phyloP scores from a whole-genome alignment of 2,113 vertebrate genomes.

The Heterotilapia buettikoferi region DNA sequence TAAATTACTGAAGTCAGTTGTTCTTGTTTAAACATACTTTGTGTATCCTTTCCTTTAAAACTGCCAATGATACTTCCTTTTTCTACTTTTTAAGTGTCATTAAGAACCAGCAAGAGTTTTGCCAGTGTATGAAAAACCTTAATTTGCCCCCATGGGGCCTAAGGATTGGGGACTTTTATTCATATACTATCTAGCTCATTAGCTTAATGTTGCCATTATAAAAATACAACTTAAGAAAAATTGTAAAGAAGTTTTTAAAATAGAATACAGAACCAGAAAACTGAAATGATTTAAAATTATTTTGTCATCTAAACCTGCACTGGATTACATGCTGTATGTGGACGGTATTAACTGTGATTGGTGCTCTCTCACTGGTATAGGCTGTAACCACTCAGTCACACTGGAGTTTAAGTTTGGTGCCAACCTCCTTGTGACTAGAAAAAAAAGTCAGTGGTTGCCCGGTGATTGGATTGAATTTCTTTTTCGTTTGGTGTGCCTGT shows the following conservation, averaged over 20 bases:
- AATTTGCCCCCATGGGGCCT: not conserved
- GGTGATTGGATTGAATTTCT: not conserved
- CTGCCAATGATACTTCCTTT: not conserved
- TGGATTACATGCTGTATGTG: not conserved
- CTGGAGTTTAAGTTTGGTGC: accelerated
- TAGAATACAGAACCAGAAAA: accelerated
- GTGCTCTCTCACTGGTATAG: not conserved
- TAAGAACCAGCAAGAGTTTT: not conserved
- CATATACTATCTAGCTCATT: not conserved
- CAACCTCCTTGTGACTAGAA: accelerated
- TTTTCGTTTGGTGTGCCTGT: not conserved
- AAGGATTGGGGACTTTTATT: not conserved
- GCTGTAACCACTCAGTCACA: not conserved
- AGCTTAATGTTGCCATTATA: accelerated
- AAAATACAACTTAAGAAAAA: not conserved
- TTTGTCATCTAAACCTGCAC: not conserved
- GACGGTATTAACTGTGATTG: not conserved
- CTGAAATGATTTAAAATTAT: not conserved
- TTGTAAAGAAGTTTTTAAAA: not conserved
- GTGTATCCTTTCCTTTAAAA: accelerated
- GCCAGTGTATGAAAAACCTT: not conserved
- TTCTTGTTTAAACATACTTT: not conserved
- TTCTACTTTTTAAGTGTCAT: not conserved
- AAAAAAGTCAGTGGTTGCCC: accelerated
- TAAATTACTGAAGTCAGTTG: not conserved